Conservation (phyloP, 2,888 invertebrate species). For the Willowsia nigromaculata region DNA sequence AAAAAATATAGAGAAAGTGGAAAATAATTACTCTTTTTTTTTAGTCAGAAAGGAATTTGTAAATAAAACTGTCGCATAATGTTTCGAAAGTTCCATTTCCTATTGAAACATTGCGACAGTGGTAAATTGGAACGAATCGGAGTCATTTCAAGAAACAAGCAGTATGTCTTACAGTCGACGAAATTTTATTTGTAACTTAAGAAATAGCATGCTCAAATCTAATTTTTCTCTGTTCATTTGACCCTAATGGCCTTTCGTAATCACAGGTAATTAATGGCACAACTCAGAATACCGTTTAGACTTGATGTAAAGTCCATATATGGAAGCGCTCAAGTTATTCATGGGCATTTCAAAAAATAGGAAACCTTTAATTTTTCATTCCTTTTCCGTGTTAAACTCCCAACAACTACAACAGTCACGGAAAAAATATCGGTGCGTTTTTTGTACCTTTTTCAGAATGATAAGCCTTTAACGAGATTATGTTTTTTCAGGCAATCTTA, state of each 20-base stretch:
- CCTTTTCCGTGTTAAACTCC: constrained; percentile 35
- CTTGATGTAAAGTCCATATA: constrained; percentile 63
- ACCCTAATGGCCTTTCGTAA: constrained; percentile 72
- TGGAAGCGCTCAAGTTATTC: constrained; percentile 66
- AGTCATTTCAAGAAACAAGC: too few relatives aligned
- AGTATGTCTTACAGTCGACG: too few relatives aligned
- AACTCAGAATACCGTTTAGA: constrained; percentile 37
- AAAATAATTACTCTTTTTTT: neutral
- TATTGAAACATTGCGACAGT: too few relatives aligned
- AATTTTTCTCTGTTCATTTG: constrained; percentile 71
- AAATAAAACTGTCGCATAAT: neutral
- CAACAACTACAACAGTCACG: constrained; percentile 34
- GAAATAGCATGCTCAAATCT: constrained; percentile 64
- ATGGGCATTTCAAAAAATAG: constrained; percentile 68
- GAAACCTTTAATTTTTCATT: constrained; percentile 67
- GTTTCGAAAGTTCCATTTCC: neutral
- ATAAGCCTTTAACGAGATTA: constrained; percentile 63
- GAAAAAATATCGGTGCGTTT: constrained; percentile 46
- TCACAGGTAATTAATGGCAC: constrained; percentile 74
- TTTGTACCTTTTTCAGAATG: constrained; percentile 4
- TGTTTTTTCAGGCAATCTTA: constrained; percentile 37
- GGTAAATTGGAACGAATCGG: too few relatives aligned
- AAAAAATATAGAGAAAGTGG: neutral
- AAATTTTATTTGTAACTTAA: neutral
- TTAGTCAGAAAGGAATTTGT: too few relatives aligned